These are phyloP conservation scores for Eilema sororculum DNA, from an alignment of 2,888 invertebrate species.

Conservation along the genomic window DNA sequence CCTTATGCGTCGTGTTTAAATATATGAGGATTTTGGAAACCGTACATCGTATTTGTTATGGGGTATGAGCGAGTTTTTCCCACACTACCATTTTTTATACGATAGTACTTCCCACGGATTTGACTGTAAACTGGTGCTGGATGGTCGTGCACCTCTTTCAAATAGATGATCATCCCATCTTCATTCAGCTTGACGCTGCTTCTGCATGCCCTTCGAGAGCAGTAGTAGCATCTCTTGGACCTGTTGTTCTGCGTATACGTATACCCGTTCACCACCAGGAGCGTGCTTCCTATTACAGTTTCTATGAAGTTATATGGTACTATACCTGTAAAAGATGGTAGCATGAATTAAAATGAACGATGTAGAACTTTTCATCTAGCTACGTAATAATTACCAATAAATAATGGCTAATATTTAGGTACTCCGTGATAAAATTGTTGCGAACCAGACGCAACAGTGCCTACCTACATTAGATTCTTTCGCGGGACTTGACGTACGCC, in stretches of 20 bases:
- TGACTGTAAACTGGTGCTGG: conserved; percentile 24
- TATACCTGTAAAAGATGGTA: conserved; percentile 7
- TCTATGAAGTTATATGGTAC: conserved; percentile 20
- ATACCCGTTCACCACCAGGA: conserved; percentile 36
- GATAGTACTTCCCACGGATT: conserved; percentile 15
- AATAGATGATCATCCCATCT: conserved; percentile 27
- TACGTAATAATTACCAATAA: neutral
- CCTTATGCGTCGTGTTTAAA: neutral
- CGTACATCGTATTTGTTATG: neutral
- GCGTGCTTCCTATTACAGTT: conserved; percentile 16
- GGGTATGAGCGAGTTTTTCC: neutral
- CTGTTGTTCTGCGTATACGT: conserved; percentile 35
- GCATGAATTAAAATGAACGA: neutral
- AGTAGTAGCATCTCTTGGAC: conserved; percentile 41
- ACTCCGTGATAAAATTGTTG: neutral
- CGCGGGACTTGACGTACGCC: no score
- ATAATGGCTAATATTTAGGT: neutral
- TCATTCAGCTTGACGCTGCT: conserved; percentile 36
- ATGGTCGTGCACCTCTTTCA: conserved; percentile 34
- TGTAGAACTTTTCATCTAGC: neutral
- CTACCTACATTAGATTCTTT: neutral
- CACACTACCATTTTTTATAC: conserved; percentile 12
- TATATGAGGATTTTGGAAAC: neutral
- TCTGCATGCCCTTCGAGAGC: conserved; percentile 42
- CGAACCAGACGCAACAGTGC: neutral